Percentiles rank a stretch among this genome's conserved stretches.
phyloP scores from a whole-genome alignment of 2,888 invertebrate species.

The Mesorhabditis sp. region DNA sequence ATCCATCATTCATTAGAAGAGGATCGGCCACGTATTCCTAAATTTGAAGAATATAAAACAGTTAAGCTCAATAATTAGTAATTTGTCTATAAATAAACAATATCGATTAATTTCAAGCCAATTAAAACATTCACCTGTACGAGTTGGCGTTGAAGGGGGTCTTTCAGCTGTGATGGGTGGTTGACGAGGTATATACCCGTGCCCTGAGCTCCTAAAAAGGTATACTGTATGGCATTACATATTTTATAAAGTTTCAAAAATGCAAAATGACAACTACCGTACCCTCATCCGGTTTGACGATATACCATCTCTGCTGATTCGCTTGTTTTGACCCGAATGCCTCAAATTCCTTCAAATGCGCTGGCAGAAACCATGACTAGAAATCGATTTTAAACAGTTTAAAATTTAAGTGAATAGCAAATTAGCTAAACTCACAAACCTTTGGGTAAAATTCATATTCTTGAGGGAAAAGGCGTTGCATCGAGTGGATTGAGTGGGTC shows the following conservation, averaged over 20 bases:
- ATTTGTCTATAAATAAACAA: neutral
- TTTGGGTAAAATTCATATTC: conserved; percentile 63
- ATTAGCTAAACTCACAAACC: conserved; percentile 13
- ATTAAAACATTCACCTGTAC: conserved; percentile 33
- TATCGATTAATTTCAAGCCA: neutral
- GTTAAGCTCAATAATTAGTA: neutral
- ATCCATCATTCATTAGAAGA: conserved; percentile 57
- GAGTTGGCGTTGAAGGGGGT: conserved; percentile 41
- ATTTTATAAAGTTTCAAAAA: neutral
- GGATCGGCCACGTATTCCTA: conserved; percentile 62
- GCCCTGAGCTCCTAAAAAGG: conserved; percentile 59
- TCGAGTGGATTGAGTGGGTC: conserved; percentile 60
- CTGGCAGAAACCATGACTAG: conserved; percentile 62
- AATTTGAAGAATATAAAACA: neutral
- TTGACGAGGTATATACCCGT: conserved; percentile 63
- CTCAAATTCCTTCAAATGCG: conserved; percentile 56
- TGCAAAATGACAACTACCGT: neutral
- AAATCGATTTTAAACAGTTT: neutral
- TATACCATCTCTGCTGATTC: conserved; percentile 57
- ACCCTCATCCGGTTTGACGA: conserved; percentile 63
- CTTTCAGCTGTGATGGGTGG: conserved; percentile 59
- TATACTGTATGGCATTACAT: neutral
- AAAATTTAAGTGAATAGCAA: too few species aligned
- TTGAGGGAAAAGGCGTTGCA: conserved; percentile 61
- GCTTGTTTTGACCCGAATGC: conserved; percentile 11